phyloP scores from a whole-genome alignment of 2,113 vertebrate genomes.

The Pomatostomus ruficeps region DNA sequence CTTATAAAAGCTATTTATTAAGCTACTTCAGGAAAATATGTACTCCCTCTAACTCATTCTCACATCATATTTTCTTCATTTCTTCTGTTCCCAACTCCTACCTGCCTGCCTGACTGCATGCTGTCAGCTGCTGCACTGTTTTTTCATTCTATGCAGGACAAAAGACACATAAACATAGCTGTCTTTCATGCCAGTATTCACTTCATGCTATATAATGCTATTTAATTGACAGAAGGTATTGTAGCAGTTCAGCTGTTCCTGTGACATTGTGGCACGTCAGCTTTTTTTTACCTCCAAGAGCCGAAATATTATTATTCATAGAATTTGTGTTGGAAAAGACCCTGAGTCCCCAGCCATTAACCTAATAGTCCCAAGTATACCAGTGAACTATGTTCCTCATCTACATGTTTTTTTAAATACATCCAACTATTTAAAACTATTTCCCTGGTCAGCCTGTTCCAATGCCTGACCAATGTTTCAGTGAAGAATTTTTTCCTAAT shows the following conservation, averaged over 20 bases:
- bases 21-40: not conserved
- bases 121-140: not conserved
- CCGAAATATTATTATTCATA: not conserved
- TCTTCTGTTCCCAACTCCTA: not conserved
- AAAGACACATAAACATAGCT: not conserved
- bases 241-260: not conserved
- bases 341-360: fast-evolving
- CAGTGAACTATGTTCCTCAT: not conserved
- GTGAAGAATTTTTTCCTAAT: not conserved
- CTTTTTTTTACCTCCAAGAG: not conserved
- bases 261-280: not conserved
- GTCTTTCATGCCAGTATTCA: not conserved
- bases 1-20: not conserved
- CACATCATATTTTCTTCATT: not conserved
- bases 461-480: fast-evolving
- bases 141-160: not conserved
- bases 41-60: not conserved
- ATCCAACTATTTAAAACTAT: not conserved
- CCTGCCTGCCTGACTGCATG: not conserved
- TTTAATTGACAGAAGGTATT: not conserved
- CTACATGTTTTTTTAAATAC: fast-evolving
- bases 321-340: not conserved
- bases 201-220: not conserved
- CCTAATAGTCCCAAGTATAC: not conserved
- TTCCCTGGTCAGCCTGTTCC: not conserved